A percentile compares a stretch with the other conserved stretches of the same genome.
Evolutionary conservation across 2,797 vertebrate species (phyloP).

Genomic region (Buphagus erythrorhynchus): DNA sequence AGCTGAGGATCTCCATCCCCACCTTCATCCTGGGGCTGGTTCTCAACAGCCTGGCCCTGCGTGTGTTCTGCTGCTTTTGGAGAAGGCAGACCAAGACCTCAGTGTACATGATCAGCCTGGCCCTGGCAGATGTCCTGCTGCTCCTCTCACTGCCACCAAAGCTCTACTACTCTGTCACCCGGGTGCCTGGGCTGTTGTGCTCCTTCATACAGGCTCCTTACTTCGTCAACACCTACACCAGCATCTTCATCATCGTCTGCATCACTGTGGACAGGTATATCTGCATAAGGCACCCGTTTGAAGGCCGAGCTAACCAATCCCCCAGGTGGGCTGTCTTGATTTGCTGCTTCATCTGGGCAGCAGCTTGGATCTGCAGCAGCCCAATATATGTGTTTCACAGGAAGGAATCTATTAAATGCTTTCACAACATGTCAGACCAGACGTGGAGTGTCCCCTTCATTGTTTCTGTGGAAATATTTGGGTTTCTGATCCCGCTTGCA

Average conservation of each 20-base stretch:
- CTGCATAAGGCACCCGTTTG: constrained; percentile 83
- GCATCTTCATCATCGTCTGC: constrained; percentile 88
- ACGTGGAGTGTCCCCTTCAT: constrained; percentile 81
- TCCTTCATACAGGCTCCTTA: constrained; percentile 84
- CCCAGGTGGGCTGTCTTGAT: constrained; percentile 66
- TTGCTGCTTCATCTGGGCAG: constrained; percentile 82
- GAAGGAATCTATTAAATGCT: constrained; percentile 68
- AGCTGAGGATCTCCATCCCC: constrained; percentile 83
- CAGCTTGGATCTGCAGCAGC: constrained; percentile 69
- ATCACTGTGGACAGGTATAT: constrained; percentile 89
- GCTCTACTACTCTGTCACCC: constrained; percentile 70
- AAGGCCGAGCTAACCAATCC: constrained; percentile 80
- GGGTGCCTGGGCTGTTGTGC: constrained; percentile 48
- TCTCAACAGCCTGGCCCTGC: constrained; percentile 82
- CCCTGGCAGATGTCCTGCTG: constrained; percentile 85
- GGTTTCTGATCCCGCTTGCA: constrained; percentile 83
- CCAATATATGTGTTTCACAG: constrained; percentile 74
- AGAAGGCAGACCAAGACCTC: constrained; percentile 83
- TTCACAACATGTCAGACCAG: constrained; percentile 78
- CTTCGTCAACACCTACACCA: constrained; percentile 88
- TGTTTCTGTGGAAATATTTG: constrained; percentile 82
- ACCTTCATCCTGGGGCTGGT: constrained; percentile 82
- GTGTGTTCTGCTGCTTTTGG: constrained; percentile 80
- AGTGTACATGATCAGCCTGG: constrained; percentile 91
- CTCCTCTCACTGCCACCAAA: constrained; percentile 88